phyloP scores from a whole-genome alignment of 2,113 vertebrate genomes.

The Athene noctua region DNA sequence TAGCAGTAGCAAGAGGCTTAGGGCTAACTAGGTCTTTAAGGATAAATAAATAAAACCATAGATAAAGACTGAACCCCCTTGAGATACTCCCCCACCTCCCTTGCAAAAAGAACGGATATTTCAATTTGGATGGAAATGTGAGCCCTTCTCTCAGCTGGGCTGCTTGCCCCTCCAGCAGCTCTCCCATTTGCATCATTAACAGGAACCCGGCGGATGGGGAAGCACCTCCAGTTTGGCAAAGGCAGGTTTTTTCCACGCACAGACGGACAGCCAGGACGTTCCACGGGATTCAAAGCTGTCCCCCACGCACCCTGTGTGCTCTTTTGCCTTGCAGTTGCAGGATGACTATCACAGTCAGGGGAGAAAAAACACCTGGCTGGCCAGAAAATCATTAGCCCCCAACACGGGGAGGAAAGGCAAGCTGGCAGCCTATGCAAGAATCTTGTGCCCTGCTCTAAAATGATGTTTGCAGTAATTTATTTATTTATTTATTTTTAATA shows the following conservation, averaged over 20 bases:
- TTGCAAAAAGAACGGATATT: neutral
- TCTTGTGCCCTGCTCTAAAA: neutral
- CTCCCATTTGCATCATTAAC: conserved; percentile 32
- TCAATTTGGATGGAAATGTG: neutral
- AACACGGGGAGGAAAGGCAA: neutral
- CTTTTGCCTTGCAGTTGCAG: neutral
- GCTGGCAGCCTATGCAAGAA: neutral
- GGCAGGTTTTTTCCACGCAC: neutral
- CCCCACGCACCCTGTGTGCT: accelerated
- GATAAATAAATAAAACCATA: conserved; percentile 36
- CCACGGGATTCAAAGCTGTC: neutral
- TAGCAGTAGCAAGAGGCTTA: neutral
- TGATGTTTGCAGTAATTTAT: neutral
- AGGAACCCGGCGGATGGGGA: neutral
- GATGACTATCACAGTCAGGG: neutral
- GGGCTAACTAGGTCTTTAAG: neutral
- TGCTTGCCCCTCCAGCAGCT: neutral
- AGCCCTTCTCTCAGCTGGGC: neutral
- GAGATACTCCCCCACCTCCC: neutral
- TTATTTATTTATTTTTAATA: neutral
- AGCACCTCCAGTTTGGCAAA: conserved; percentile 25
- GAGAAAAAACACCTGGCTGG: neutral
- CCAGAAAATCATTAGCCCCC: neutral
- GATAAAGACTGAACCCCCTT: neutral
- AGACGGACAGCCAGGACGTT: neutral